These are phyloP conservation scores for Gorsachius magnificus DNA, from an alignment of 2,797 vertebrate genomes.

Conservation along the genomic window DNA sequence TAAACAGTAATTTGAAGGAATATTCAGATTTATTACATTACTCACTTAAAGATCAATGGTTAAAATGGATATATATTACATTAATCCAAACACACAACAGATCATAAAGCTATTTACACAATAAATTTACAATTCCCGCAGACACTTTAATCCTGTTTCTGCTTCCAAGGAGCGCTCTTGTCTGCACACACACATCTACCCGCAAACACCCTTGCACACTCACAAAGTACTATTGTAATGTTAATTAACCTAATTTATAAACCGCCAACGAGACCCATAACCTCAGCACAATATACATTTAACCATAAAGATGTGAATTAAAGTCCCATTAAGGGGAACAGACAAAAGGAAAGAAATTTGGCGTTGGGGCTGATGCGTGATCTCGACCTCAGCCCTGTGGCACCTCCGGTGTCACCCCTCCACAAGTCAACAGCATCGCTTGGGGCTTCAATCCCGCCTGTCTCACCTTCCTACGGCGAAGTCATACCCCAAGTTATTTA, in stretches of 20 bases:
- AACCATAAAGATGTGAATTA: constrained; percentile 59
- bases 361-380: neutral
- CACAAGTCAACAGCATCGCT: neutral
- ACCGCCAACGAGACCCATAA: constrained; percentile 51
- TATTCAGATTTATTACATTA: constrained; percentile 75
- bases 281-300: constrained; percentile 47
- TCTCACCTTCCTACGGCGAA: constrained; percentile 54
- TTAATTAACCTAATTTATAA: constrained; percentile 77
- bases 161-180: constrained; percentile 55
- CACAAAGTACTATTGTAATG: constrained; percentile 45
- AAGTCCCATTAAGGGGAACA: constrained; percentile 3
- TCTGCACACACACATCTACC: constrained; percentile 7
- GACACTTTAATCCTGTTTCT: constrained; percentile 74
- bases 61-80: constrained; percentile 76
- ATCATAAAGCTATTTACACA: constrained; percentile 72
- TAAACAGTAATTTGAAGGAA: constrained; percentile 74
- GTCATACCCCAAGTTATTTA: constrained; percentile 66
- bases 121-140: constrained; percentile 69
- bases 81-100: constrained; percentile 73
- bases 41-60: constrained; percentile 76
- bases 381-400: neutral
- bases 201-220: neutral
- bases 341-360: constrained; percentile 28
- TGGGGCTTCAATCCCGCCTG: neutral
- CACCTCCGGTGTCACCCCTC: neutral